Percentiles rank a stretch among this genome's conserved stretches.
Evolutionary conservation across 2,113 vertebrate genomes (phyloP).

Genomic region (Solea solea): DNA sequence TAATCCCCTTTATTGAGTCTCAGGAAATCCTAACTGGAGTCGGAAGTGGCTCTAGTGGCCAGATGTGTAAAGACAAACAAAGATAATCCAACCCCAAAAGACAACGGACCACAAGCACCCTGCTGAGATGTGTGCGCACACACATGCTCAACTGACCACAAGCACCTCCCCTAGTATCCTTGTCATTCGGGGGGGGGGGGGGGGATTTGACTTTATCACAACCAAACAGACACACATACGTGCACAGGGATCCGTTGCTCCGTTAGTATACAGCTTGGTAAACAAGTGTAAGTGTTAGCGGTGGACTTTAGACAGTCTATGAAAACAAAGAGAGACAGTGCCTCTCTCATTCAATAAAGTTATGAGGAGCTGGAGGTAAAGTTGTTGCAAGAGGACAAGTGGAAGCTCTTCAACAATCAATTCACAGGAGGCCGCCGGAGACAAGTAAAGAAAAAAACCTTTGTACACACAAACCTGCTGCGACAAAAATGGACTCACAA

Average conservation of each 20-base stretch:
- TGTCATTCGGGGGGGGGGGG: background rate
- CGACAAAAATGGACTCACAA: slow-evolving; percentile 28
- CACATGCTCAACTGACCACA: slow-evolving; percentile 35
- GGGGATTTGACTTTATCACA: slow-evolving; percentile 3
- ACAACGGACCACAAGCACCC: slow-evolving; percentile 59
- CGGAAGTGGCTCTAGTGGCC: slow-evolving; percentile 72
- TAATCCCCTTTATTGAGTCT: slow-evolving; percentile 79
- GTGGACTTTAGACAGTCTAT: slow-evolving; percentile 20
- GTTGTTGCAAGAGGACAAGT: slow-evolving; percentile 33
- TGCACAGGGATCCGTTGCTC: slow-evolving; percentile 6
- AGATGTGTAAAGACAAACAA: slow-evolving; percentile 77
- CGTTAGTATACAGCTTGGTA: slow-evolving; percentile 39
- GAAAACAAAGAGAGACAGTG: slow-evolving; percentile 16
- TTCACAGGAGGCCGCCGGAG: background rate
- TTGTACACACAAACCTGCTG: background rate
- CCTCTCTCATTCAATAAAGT: slow-evolving; percentile 31
- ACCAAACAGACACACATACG: slow-evolving; percentile 4
- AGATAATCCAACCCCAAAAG: slow-evolving; percentile 42
- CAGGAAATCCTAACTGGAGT: slow-evolving; percentile 82
- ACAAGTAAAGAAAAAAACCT: background rate
- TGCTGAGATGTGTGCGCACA: slow-evolving; percentile 37
- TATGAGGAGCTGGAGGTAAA: slow-evolving; percentile 12
- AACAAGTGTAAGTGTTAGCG: slow-evolving; percentile 50
- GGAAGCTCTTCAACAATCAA: slow-evolving; percentile 25
- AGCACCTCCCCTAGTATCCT: slow-evolving; percentile 10